Base-by-base conservation (phyloP, 2,888 invertebrate species). In the Pandemis cinnamomeana region DNA sequence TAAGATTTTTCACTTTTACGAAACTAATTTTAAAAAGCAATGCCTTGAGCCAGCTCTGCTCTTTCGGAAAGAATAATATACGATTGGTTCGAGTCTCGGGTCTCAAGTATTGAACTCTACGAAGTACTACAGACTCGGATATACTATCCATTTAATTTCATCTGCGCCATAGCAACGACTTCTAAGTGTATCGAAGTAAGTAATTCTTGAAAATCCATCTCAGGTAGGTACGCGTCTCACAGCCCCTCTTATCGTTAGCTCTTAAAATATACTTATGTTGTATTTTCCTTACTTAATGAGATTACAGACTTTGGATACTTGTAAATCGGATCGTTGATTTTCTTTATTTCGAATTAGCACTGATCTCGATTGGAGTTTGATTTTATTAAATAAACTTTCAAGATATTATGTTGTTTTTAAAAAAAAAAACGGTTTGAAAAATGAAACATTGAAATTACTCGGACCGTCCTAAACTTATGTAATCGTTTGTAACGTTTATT, bases 231-330 rank as follows among this genome's bases (percentile, higher is more conserved):
- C 48, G 61, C 68, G 11, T 46, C 13, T 58, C 15, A 0, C 1
- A 10, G 27, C 13, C 36, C 51, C 53, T 51, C 15, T 42, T 13
- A 13, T 20, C 42, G 42, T 27, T 53, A 53, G 42, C 41, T 55
- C 48, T 71, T 44, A 13, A 27, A 67, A 42, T 46, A 41, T 27
- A 61, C 60, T 51, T 42, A 42, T 13, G 60, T 36, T 71, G 41
- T 67, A 71, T 42, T 71, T 66, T 67, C 42, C 20, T 15, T n/a
- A 42, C 71, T 66, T 71, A 71, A 71, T 67, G n/a, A 71, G 60
- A 67, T 71, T 71, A 71, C 44, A 46, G 63, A 71, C 44, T 71
- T 66, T 10, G 51, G 60, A 71, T 71, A 61, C 66, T 66, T 61
- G 7, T 13, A 27, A 61, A 53, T 71, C n/a, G 67, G 51, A 42